Evolutionary conservation across 2,888 invertebrate genomes (phyloP).

Genomic region (Diploptera punctata): DNA sequence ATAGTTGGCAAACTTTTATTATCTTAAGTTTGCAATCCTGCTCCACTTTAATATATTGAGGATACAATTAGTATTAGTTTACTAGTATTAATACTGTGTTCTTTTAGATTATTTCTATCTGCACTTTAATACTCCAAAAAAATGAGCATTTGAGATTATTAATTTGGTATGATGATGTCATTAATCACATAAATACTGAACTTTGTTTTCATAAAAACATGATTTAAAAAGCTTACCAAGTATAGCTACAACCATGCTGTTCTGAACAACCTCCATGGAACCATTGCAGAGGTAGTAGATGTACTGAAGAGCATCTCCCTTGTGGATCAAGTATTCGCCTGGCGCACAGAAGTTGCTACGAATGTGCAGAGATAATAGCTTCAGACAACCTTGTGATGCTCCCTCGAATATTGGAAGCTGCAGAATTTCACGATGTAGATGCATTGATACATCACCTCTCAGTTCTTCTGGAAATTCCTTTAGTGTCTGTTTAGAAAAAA

Average conservation of each 20-base stretch:
- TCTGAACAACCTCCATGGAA: constrained; percentile 96
- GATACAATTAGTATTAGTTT: too few relatives aligned
- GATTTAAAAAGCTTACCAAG: constrained; percentile 74
- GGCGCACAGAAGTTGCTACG: constrained; percentile 96
- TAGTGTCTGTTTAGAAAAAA: too few relatives aligned
- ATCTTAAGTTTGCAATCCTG: too few relatives aligned
- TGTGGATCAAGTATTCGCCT: constrained; percentile 92
- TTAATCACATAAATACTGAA: too few relatives aligned
- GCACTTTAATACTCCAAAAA: too few relatives aligned
- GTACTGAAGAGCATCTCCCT: constrained; percentile 91
- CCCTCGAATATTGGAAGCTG: constrained; percentile 94
- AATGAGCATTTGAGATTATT: too few relatives aligned
- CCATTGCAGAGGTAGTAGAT: constrained; percentile 97
- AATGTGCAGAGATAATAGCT: constrained; percentile 90
- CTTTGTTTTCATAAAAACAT: too few relatives aligned
- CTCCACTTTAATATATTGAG: too few relatives aligned
- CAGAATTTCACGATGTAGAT: constrained; percentile 92
- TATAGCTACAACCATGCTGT: constrained; percentile 96
- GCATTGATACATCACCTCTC: constrained; percentile 94
- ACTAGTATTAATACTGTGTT: too few relatives aligned
- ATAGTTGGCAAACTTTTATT: too few relatives aligned
- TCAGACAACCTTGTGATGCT: constrained; percentile 93
- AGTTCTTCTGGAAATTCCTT: constrained; percentile 97
- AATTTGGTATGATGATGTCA: too few relatives aligned
- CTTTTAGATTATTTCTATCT: too few relatives aligned